Conservation (phyloP, 2,888 invertebrate species). For the Xestobium rufovillosum region DNA sequence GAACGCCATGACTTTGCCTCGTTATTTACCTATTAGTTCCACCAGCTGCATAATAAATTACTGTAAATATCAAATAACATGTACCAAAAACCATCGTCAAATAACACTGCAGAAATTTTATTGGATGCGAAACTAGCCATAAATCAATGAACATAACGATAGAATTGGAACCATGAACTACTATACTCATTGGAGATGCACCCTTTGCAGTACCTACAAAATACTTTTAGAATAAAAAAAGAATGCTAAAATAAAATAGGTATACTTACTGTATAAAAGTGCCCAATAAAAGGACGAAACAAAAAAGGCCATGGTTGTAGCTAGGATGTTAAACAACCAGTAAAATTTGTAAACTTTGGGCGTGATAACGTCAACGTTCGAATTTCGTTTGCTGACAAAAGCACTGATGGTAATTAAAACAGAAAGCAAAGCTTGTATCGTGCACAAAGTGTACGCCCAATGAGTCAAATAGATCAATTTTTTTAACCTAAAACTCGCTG, state of each 20-base stretch:
- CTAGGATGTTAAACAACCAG: slow-evolving; percentile 63
- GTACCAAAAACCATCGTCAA: slow-evolving; percentile 55
- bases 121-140: slow-evolving; percentile 62
- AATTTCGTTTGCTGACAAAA: slow-evolving; percentile 16
- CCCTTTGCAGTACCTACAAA: too few relatives aligned
- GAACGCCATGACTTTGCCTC: too few relatives aligned
- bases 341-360: slow-evolving; percentile 44
- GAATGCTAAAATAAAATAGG: too few relatives aligned
- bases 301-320: slow-evolving; percentile 62
- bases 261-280: slow-evolving; percentile 56
- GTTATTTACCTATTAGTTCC: too few relatives aligned
- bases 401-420: slow-evolving; percentile 28
- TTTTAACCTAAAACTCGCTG: slow-evolving; percentile 46
- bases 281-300: slow-evolving; percentile 72
- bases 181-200: too few relatives aligned
- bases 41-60: too few relatives aligned
- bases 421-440: slow-evolving; percentile 50
- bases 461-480: slow-evolving; percentile 70
- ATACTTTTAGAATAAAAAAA: too few relatives aligned
- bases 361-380: slow-evolving; percentile 20
- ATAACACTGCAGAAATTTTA: slow-evolving; percentile 54
- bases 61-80: slow-evolving; percentile 60
- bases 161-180: too few relatives aligned
- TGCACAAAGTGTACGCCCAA: slow-evolving; percentile 58
- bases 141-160: slow-evolving; percentile 66